A percentile compares a stretch with the other conserved stretches of the same genome.
Evolutionary conservation across 2,888 invertebrate species (phyloP).

Genomic region (Anarsia innoxiella): DNA sequence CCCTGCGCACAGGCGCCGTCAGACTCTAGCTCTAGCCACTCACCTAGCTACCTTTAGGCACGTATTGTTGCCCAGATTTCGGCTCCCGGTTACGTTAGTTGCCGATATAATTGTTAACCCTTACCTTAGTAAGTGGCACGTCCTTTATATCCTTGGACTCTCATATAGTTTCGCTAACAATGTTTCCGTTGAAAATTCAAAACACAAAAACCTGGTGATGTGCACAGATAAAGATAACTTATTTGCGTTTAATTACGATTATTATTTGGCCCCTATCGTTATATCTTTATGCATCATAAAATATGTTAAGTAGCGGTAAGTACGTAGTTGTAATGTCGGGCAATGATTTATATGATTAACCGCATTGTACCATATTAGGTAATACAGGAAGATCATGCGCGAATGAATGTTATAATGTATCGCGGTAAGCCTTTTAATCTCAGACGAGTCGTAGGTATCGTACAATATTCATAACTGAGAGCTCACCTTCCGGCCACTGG

Average conservation of each 20-base stretch:
- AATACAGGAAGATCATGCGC: slow-evolving; percentile 64
- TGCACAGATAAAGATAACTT: no score
- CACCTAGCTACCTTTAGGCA: slow-evolving; percentile 7
- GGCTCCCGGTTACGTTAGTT: no score
- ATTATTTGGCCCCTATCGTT: no score
- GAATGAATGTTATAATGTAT: slow-evolving; percentile 66
- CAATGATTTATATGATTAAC: no score
- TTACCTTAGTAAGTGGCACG: no score
- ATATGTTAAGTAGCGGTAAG: no score
- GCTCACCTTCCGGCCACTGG: slow-evolving; percentile 93
- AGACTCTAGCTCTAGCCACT: slow-evolving; percentile 23
- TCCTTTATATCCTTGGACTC: no score
- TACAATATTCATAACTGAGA: slow-evolving; percentile 26
- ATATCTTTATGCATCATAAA: no score
- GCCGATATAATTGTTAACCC: no score
- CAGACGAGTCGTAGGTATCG: slow-evolving; percentile 28
- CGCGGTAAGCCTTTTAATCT: slow-evolving; percentile 56
- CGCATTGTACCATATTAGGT: slow-evolving; percentile 61
- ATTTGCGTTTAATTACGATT: no score
- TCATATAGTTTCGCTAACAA: slow-evolving; percentile 33
- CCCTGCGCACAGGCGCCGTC: slow-evolving; percentile 76
- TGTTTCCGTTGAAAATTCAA: slow-evolving; percentile 45
- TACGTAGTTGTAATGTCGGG: no score
- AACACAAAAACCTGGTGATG: slow-evolving; percentile 48
- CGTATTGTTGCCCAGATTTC: no score